These are phyloP conservation scores for Myiozetetes cayanensis DNA, from an alignment of 2,113 vertebrate genomes.

Conservation along the genomic window DNA sequence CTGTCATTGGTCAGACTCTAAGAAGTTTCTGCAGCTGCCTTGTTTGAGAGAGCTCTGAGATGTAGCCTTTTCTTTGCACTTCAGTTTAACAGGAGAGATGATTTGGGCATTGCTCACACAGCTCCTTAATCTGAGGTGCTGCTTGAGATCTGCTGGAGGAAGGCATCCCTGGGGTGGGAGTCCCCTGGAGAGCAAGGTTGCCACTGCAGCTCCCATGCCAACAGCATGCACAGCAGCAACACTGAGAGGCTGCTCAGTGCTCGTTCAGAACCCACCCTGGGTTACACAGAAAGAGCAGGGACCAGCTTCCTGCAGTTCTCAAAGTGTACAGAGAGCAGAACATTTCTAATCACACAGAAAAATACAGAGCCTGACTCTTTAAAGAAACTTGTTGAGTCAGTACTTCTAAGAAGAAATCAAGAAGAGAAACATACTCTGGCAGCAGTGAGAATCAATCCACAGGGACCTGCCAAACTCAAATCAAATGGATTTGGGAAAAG, in stretches of 20 bases:
- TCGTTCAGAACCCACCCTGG: background rate
- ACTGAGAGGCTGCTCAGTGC: rapidly evolving
- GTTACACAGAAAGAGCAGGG: background rate
- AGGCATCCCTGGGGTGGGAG: rapidly evolving
- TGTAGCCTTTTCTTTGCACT: background rate
- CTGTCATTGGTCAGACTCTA: background rate
- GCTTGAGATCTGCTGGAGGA: background rate
- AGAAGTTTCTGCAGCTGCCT: background rate
- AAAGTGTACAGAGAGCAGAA: rapidly evolving
- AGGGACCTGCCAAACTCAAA: background rate
- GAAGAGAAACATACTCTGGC: background rate
- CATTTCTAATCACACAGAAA: background rate
- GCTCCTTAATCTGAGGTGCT: background rate
- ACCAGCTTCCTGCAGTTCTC: background rate
- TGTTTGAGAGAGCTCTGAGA: background rate
- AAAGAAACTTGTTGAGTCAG: background rate
- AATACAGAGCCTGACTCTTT: background rate
- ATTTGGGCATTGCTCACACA: background rate
- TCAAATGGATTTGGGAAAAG: background rate
- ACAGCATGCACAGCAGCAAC: rapidly evolving
- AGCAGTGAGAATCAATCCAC: background rate
- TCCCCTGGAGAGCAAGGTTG: background rate
- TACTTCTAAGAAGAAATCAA: background rate
- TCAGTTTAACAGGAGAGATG: background rate
- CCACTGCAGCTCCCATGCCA: rapidly evolving